Evolutionary conservation across 2,888 invertebrate genomes (phyloP), one percentile per base, ranked within the genome.

Genomic region (Orchestes rusci): DNA sequence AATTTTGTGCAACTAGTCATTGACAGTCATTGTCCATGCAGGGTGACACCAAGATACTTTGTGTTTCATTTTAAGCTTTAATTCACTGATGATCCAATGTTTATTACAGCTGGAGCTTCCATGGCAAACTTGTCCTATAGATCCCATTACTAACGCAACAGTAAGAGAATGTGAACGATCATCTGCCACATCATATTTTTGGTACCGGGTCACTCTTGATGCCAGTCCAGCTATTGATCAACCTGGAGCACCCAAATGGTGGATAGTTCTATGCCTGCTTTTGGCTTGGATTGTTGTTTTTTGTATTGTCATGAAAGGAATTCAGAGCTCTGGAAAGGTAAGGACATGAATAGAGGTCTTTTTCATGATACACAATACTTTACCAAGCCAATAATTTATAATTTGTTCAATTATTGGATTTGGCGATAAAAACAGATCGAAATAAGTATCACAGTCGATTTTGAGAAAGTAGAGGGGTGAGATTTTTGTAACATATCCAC

Each of bases 281-380:
- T 73, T 92, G 19, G 86, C 93, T 16, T 95, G 95, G 95, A 68
- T 83, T 36, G 76, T 92, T 53, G 92, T 95, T 19, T 95, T 91
- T 73, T 87, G 90, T 63, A 93, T 94, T 62, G 91, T 94, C 33
- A 93, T 92, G 89, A 91, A 91, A 68, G 94, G 94, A 35, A 94
- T 95, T 53, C 93, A 94, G 71, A 92, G 92, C 59, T 92, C 92
- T 53, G 94, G 94, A 60, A 93, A 93, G 80, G 90, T 89, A 64
- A 39, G n/a, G n/a, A n/a, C n/a, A n/a, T n/a, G n/a, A n/a, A n/a
- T n/a, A n/a, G n/a, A n/a, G n/a, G n/a, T n/a, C n/a, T n/a, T n/a
- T n/a, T n/a, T n/a, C n/a, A n/a, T n/a, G n/a, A n/a, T n/a, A n/a
- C n/a, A n/a, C n/a, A n/a, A n/a, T n/a, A n/a, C n/a, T n/a, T n/a